phyloP scores from a whole-genome alignment of 2,797 vertebrate species.

The Antrozous pallidus region DNA sequence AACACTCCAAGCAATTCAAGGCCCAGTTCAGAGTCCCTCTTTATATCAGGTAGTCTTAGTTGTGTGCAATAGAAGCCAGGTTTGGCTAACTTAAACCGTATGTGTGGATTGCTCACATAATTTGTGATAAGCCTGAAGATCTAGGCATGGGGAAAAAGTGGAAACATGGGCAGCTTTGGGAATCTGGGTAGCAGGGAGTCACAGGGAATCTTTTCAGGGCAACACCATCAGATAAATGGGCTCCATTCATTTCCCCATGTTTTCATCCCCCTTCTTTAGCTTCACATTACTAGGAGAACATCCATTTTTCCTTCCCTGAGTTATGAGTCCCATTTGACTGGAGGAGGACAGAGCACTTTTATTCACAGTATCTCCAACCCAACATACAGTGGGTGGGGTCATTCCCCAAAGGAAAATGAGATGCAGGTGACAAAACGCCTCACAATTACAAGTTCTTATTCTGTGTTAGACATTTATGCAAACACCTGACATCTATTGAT shows the following conservation, averaged over 20 bases:
- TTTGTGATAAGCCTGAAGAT: neutral
- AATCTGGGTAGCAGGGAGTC: neutral
- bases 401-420: neutral
- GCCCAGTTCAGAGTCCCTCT: neutral
- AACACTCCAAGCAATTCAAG: neutral
- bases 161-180: neutral
- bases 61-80: neutral
- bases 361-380: neutral
- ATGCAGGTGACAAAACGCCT: neutral
- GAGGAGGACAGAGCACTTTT: neutral
- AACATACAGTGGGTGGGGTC: neutral
- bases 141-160: neutral
- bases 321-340: neutral
- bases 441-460: neutral
- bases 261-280: neutral
- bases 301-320: neutral
- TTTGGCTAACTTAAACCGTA: neutral
- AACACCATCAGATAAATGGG: neutral
- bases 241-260: neutral
- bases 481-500: neutral
- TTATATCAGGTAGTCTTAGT: neutral
- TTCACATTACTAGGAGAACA: neutral
- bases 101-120: neutral
- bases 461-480: neutral
- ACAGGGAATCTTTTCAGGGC: neutral